Conservation (phyloP, 1,140 invertebrate genomes). For the Musca vetustissima region DNA sequence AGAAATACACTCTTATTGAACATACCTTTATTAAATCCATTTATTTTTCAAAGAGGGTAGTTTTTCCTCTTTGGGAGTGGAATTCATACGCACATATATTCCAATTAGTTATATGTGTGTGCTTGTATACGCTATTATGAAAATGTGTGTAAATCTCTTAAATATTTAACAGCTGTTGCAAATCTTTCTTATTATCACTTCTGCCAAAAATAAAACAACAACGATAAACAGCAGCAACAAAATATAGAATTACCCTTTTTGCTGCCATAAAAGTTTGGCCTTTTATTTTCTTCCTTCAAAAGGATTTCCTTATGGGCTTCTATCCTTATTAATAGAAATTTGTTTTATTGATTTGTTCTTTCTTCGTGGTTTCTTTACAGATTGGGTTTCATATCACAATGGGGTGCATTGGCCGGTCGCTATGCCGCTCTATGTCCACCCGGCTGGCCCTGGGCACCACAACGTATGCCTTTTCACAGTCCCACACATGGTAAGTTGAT, state of each 20-base stretch:
- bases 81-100: no score
- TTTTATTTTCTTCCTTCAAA: neutral
- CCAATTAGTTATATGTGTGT: no score
- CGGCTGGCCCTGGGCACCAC: conserved; percentile 60
- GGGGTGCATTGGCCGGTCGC: conserved; percentile 69
- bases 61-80: no score
- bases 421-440: conserved; percentile 66
- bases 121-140: no score
- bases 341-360: neutral
- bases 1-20: no score
- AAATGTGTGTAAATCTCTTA: neutral
- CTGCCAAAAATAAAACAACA: no score
- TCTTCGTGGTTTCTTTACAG: conserved; percentile 59
- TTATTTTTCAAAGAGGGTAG: no score
- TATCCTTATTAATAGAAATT: neutral
- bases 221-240: no score
- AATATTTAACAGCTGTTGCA: conserved; percentile 15
- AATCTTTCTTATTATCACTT: no score
- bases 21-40: no score
- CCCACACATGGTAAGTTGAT: conserved; percentile 54
- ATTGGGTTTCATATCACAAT: conserved; percentile 78
- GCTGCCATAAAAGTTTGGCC: no score
- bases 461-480: conserved; percentile 55
- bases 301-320: neutral
- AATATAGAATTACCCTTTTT: no score